Evolutionary conservation across 2,888 invertebrate species (phyloP).

Genomic region (Drosophila suboccidentalis): DNA sequence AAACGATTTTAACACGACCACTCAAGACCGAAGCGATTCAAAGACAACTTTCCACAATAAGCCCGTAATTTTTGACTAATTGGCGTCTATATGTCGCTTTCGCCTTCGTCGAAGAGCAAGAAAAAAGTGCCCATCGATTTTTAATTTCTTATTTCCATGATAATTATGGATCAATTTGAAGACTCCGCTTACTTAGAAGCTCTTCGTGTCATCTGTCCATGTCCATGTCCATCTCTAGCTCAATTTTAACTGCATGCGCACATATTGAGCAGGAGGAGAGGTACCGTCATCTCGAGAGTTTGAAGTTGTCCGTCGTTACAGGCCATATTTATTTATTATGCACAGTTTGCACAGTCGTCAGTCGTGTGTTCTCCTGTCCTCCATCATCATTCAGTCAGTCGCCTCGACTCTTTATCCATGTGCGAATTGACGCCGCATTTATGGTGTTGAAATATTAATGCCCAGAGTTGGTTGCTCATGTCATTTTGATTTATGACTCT

Average conservation of each 20-base stretch:
- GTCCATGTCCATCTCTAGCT: conserved; percentile 12
- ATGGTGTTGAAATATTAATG: conserved; percentile 83
- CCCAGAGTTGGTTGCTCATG: conserved; percentile 80
- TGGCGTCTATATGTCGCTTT: background rate
- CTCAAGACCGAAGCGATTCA: background rate
- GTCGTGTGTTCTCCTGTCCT: conserved; percentile 55
- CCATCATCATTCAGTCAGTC: conserved; percentile 36
- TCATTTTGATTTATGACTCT: conserved; percentile 77
- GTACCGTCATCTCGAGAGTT: conserved; percentile 24
- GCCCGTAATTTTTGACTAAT: background rate
- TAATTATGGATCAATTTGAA: background rate
- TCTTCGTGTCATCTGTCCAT: background rate
- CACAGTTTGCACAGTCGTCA: conserved; percentile 70
- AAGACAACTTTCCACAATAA: background rate
- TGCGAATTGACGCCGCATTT: conserved; percentile 82
- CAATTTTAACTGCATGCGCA: background rate
- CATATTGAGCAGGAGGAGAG: background rate
- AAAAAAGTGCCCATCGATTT: no score
- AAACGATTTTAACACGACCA: background rate
- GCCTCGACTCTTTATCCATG: conserved; percentile 55
- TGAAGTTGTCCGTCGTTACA: conserved; percentile 49
- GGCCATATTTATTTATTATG: conserved; percentile 78
- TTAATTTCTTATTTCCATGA: no score
- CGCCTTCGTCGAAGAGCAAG: no score
- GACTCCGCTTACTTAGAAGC: background rate